These are phyloP conservation scores for Nemopilema nomurai DNA, from an alignment of 30 jellyfish, hydroid and myxozoan species.

Conservation along the genomic window DNA sequence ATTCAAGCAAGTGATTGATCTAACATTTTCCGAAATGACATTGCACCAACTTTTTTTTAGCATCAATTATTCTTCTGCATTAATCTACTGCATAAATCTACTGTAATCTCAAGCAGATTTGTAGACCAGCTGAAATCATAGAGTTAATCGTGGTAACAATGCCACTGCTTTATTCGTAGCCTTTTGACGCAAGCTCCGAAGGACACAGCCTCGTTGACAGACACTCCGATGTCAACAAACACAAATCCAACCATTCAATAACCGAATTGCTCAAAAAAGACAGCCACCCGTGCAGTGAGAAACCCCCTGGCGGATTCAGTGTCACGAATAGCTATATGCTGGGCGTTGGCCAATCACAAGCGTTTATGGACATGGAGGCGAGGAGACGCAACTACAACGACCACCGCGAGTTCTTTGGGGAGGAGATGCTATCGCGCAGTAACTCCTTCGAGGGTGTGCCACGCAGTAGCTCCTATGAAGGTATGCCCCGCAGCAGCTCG, in stretches of 20 bases:
- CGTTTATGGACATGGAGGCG: slow-evolving; percentile 16
- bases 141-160: background rate
- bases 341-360: slow-evolving; percentile 18
- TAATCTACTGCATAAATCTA: too few species aligned
- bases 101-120: background rate
- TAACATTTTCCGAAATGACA: too few species aligned
- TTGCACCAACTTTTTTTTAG: too few species aligned
- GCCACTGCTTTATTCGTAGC: background rate
- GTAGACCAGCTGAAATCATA: background rate
- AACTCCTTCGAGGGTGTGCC: slow-evolving; percentile 41
- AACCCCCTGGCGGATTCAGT: slow-evolving; percentile 14
- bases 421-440: slow-evolving; percentile 39
- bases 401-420: slow-evolving; percentile 26
- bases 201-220: slow-evolving; percentile 10
- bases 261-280: slow-evolving; percentile 76
- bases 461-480: background rate
- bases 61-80: too few species aligned
- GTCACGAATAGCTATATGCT: slow-evolving; percentile 19
- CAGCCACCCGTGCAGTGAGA: slow-evolving; percentile 20
- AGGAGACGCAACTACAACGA: slow-evolving; percentile 20
- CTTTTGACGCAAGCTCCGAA: background rate
- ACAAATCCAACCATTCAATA: slow-evolving; percentile 66
- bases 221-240: slow-evolving; percentile 1
- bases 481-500: background rate
- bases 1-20: too few species aligned